Conservation (phyloP, 2,888 invertebrate genomes). For the Melanotus villosus region DNA sequence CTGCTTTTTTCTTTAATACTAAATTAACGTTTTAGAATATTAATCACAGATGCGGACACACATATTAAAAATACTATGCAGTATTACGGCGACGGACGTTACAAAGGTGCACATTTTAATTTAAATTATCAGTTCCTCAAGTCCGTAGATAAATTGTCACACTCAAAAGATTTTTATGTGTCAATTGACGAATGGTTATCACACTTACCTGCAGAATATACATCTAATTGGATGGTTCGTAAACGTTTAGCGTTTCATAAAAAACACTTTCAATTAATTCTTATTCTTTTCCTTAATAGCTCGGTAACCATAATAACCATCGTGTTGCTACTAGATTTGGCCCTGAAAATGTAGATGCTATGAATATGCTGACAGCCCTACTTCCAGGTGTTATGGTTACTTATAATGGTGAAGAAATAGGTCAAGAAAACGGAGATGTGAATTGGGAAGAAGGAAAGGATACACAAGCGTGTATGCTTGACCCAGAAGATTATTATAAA, state of each 20-base stretch:
- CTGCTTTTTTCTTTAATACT: no score
- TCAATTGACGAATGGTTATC: conserved; percentile 51
- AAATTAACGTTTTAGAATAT: conserved; percentile 69
- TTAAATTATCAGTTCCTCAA: conserved; percentile 80
- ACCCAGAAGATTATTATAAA: conserved; percentile 73
- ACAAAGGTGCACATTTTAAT: conserved; percentile 78
- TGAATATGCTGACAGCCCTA: conserved; percentile 86
- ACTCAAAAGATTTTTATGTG: no score
- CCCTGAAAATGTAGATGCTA: conserved; percentile 78
- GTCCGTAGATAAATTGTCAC: no score
- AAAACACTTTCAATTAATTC: not conserved
- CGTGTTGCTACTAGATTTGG: conserved; percentile 82
- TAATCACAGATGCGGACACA: conserved; percentile 85
- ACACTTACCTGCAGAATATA: conserved; percentile 75
- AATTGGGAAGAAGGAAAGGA: conserved; percentile 70
- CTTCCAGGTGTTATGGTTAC: conserved; percentile 89
- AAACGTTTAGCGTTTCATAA: conserved; percentile 76
- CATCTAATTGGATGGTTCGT: conserved; percentile 81
- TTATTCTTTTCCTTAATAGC: conserved; percentile 56
- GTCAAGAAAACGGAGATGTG: conserved; percentile 75
- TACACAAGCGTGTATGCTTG: conserved; percentile 70
- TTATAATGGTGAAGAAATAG: conserved; percentile 90
- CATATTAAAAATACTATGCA: conserved; percentile 73
- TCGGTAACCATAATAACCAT: conserved; percentile 85
- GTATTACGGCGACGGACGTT: conserved; percentile 74